Conservation (phyloP, 2,113 vertebrate genomes). For the Rattus norvegicus region GRCr8 NC_086021.1:143153501-143154000, state of each 20-base stretch:
- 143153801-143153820: no score
- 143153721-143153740: no score
- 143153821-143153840: not conserved
- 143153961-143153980: not conserved
- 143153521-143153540: slow-evolving; percentile 25
- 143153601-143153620: not conserved
- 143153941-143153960: not conserved
- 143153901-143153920: not conserved
- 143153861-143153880: not conserved
- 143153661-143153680: not conserved
- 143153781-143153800: no score
- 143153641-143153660: not conserved
- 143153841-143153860: not conserved
- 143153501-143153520: slow-evolving; percentile 4
- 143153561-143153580: not conserved
- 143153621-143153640: not conserved
- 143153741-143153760: no score
- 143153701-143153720: not conserved
- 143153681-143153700: slow-evolving; percentile 21
- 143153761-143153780: no score
- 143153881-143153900: not conserved
- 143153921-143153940: not conserved
- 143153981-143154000: not conserved
- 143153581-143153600: not conserved
- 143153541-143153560: not conserved